Base-by-base conservation (phyloP, 2,797 vertebrate species). In the Chelonia mydas region DNA sequence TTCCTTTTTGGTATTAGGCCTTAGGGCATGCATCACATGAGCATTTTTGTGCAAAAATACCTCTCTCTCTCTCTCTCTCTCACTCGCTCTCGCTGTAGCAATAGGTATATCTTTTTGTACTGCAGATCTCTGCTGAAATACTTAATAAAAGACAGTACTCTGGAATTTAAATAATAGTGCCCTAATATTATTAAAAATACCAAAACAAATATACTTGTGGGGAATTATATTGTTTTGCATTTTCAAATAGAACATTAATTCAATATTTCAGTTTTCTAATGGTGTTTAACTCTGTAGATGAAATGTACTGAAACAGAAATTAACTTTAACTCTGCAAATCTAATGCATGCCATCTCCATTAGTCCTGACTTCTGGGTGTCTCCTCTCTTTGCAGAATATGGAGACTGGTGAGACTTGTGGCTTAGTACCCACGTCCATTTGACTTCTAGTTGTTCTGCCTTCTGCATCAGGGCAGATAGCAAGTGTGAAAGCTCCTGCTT, bases 1-100 rank as follows among this genome's bases (percentile, higher is more conserved):
- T 89, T 93, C 23, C 83, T 93, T 95, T 95, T 54, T 65, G 89
- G 94, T 92, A 49, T 41, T 86, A 86, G 81, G 81, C 37, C 59
- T 61, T 86, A 51, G 90, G 33, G n/a, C 85, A 23, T 87, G 7
- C 83, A 55, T 93, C 84, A 61, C 87, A 89, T 72, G 76, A 65
- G 50, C 82, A 85, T 12, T 83, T 74, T 25, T 81, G 49, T 93
- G 41, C 55, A 50, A 79, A 92, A 87, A 49, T 65, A 50, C 12
- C 23, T 33, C 45, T 82, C 85, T 31, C 51, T 54, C 53, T 19
- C 81, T 51, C 90, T 54, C 91, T 76, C 41, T 94, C 57, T 45
- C 9, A 23, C n/a, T 72, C 31, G 41, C 41, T 41, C 41, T 41
- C 5, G 5, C 41, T 33, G n/a, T 41, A 41, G 10, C n/a, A 72